Evolutionary conservation across 2,113 vertebrate species (phyloP), one percentile per base, ranked within the genome.

Genomic region (Pseudopodoces humilis): DNA sequence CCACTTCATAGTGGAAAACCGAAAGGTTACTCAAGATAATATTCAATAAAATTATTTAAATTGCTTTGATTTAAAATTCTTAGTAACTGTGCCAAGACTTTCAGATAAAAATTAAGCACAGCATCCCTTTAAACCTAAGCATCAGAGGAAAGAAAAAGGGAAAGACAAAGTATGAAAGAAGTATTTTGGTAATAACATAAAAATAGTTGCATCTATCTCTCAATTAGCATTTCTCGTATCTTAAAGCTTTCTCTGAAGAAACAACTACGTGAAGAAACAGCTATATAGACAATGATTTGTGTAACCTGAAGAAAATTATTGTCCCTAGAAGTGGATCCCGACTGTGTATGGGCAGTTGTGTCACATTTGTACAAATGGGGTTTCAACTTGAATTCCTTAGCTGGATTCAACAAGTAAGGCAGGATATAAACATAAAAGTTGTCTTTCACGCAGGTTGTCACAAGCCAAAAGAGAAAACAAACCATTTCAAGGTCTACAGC

Each of bases 351-450:
- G 50, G 37, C 69, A 81, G 22, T 59, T 27, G 3, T 19, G 39
- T 44, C 4, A 4, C 1, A 0, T 62, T 44, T 41, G 25, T 41
- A 50, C 37, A 62, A 37, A 75, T 3, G 18, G 18, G 5, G 16
- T 35, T 86, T 88, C 47, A 39, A 23, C 21, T 75, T 83, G 10
- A 81, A 55, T 63, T 70, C 28, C 4, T 39, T 37, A 23, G 8
- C 4, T 86, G 53, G 7, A 64, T 82, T 90, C 59, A 58, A 52
- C 13, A 85, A 72, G 53, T 50, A 33, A 7, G 13, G 20, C 44
- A 60, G 24, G 39, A 33, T 12, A 71, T 46, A 53, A 81, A 43
- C 18, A 27, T 31, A n/a, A 17, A 86, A 77, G 9, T 39, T 62
- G 23, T 46, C 28, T 55, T 72, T 81, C 35, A 21, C 43, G 20